phyloP scores from a whole-genome alignment of 1,140 invertebrate genomes.

The Teleopsis dalmanni region DNA sequence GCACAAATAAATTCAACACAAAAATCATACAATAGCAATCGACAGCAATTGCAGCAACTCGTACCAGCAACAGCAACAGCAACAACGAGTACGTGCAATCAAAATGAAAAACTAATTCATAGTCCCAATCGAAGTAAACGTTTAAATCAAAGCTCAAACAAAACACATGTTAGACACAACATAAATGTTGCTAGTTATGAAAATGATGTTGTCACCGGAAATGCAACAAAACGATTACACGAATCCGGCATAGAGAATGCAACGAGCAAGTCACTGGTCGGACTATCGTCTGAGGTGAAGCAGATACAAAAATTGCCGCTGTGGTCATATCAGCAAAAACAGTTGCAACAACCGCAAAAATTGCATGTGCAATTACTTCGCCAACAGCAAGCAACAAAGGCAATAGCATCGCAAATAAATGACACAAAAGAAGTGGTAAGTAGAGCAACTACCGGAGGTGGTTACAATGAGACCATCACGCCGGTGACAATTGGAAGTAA shows the following conservation, averaged over 20 bases:
- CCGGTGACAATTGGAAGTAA: too few relatives aligned
- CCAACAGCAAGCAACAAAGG: constrained; percentile 15
- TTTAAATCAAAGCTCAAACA: background rate
- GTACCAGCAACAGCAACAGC: constrained; percentile 1
- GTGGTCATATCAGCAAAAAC: constrained; percentile 15
- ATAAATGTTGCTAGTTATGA: background rate
- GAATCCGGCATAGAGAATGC: background rate
- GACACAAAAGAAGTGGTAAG: background rate
- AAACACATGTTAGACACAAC: constrained; percentile 3
- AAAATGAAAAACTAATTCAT: background rate
- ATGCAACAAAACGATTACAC: background rate
- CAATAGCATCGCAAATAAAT: constrained; percentile 10
- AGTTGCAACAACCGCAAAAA: constrained; percentile 15
- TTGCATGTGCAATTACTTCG: constrained; percentile 13
- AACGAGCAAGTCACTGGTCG: constrained; percentile 10
- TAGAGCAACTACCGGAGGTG: too few relatives aligned
- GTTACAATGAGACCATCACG: too few relatives aligned
- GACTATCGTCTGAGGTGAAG: constrained; percentile 36
- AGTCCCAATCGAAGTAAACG: background rate
- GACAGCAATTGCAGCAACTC: constrained; percentile 12
- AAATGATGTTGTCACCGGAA: constrained; percentile 7
- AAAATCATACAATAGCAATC: constrained; percentile 4
- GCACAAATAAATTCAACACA: constrained; percentile 1
- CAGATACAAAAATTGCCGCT: constrained; percentile 31
- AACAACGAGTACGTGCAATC: background rate